These are phyloP conservation scores for Mimachlamys varia DNA, from an alignment of 2,888 invertebrate genomes.

Conservation along the genomic window DNA sequence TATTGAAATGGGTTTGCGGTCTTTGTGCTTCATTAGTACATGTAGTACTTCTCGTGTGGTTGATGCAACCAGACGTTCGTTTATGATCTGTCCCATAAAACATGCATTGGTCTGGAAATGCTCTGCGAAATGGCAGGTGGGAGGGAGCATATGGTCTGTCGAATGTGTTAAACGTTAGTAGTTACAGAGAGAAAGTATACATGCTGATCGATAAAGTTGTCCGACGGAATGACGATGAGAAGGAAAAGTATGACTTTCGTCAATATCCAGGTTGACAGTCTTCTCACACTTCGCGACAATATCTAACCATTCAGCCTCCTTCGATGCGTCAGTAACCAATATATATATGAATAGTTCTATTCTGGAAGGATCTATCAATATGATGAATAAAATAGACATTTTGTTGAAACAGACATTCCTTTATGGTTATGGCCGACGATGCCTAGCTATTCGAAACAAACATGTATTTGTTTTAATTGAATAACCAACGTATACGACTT, in stretches of 20 bases:
- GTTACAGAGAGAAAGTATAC: not conserved
- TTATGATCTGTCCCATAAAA: not conserved
- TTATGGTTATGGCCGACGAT: no score
- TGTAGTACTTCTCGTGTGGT: not conserved
- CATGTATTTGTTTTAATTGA: no score
- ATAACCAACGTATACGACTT: no score
- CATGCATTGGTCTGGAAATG: not conserved
- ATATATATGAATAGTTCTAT: not conserved
- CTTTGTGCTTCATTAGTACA: not conserved
- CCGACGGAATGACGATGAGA: not conserved
- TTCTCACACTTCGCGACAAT: not conserved
- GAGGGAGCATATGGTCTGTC: not conserved
- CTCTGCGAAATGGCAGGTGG: not conserved
- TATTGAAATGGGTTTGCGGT: not conserved
- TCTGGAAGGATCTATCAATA: no score
- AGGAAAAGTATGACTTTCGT: not conserved
- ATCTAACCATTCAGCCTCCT: not conserved
- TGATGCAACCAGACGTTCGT: not conserved
- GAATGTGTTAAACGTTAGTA: not conserved
- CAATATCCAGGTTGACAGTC: not conserved
- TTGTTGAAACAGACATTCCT: no score
- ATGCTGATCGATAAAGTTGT: not conserved
- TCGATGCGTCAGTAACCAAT: not conserved
- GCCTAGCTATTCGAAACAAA: no score
- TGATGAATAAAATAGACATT: no score